phyloP scores from a whole-genome alignment of 2,888 invertebrate genomes.

The Phengaris alcon region DNA sequence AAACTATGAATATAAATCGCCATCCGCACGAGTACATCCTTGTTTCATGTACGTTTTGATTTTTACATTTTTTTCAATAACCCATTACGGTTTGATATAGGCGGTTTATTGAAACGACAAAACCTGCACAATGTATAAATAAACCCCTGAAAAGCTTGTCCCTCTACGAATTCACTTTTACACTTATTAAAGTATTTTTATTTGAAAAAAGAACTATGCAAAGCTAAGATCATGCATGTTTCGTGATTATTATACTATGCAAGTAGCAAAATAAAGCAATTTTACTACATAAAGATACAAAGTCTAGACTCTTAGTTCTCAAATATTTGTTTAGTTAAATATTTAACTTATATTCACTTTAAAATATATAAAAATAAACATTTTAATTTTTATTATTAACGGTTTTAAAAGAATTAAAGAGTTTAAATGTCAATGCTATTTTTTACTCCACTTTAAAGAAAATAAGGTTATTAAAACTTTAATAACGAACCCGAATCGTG shows the following conservation, averaged over 20 bases:
- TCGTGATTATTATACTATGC: too few species aligned
- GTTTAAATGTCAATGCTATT: background rate
- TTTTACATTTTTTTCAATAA: slow-evolving; percentile 27
- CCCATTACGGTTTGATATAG: slow-evolving; percentile 22
- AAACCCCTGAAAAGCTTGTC: background rate
- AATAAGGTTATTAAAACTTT: background rate
- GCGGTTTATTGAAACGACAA: slow-evolving; percentile 23
- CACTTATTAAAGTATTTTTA: background rate
- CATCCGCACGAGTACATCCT: slow-evolving; percentile 47
- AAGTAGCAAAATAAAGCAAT: too few species aligned
- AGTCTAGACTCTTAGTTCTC: background rate
- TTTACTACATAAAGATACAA: background rate
- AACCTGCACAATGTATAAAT: background rate
- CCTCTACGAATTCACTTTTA: background rate
- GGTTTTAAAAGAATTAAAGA: background rate
- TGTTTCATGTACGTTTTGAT: slow-evolving; percentile 36
- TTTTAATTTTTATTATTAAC: background rate
- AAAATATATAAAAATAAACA: background rate
- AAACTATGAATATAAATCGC: slow-evolving; percentile 52
- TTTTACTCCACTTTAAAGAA: background rate
- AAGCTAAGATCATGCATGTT: too few species aligned
- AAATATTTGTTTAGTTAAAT: background rate
- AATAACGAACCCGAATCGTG: background rate
- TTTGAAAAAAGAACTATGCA: too few species aligned
- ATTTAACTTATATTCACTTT: background rate